These are phyloP conservation scores for Macrobrachium nipponense DNA, from an alignment of 1,140 invertebrate genomes.

Conservation along the genomic window DNA sequence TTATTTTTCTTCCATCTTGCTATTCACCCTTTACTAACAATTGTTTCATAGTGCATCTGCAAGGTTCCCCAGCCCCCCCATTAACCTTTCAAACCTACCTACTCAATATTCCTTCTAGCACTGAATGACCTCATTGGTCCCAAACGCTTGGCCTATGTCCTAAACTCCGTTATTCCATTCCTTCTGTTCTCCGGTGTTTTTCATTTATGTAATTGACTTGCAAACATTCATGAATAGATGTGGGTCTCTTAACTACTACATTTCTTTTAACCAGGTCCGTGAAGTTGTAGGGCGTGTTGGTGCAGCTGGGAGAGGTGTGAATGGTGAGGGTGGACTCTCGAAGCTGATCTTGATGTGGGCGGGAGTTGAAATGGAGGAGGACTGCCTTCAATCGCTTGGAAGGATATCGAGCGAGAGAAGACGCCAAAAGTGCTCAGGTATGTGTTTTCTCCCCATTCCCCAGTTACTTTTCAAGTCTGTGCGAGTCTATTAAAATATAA, in stretches of 20 bases:
- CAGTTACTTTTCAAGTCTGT: too few relatives aligned
- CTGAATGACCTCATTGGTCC: too few relatives aligned
- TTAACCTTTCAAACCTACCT: too few relatives aligned
- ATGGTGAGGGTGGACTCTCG: conserved; percentile 15
- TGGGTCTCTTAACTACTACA: background rate
- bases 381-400: conserved; percentile 26
- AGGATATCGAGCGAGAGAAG: conserved; percentile 16
- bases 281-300: conserved; percentile 28
- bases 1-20: too few relatives aligned
- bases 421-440: conserved; percentile 19
- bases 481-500: background rate
- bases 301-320: conserved; percentile 27
- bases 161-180: too few relatives aligned
- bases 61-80: too few relatives aligned
- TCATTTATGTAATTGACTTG: too few relatives aligned
- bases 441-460: background rate
- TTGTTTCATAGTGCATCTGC: too few relatives aligned
- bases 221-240: background rate
- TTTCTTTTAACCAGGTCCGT: conserved; percentile 13
- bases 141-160: too few relatives aligned
- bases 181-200: too few relatives aligned
- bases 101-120: too few relatives aligned
- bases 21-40: too few relatives aligned
- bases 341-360: conserved; percentile 28
- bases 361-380: conserved; percentile 27